Base-by-base conservation (phyloP, 1,140 invertebrate species). In the Hycleus phaleratus region DNA sequence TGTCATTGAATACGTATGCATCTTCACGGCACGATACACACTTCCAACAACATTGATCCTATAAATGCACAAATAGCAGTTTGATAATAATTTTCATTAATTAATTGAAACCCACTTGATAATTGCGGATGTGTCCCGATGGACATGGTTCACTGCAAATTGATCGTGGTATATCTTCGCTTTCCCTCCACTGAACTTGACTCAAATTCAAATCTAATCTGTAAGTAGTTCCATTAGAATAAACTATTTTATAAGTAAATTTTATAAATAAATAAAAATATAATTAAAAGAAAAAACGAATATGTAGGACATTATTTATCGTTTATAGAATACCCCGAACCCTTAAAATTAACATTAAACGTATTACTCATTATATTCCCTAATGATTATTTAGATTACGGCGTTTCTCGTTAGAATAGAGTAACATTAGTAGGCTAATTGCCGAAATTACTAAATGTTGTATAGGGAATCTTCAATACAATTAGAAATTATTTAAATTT, bases 1-100 rank as follows among this genome's bases (percentile, higher is more conserved):
- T 82, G 62, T 84, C 81, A 64, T 85, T 84, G 59, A 77, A 77
- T 18, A 83, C 77, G 59, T 82, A 79, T 43, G 80, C 71, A 58
- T 83, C 75, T 52, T 79, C 75, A 25, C 78, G 72, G 64, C 83
- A 85, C 0, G 77, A 71, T 44, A 84, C 79, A 67, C 83, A 85
- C n/a, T 75, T 79, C 84, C 84, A 85, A 62, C 83, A 85, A 68
- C 83, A 85, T 39, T 79, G 77, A 73, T 81, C 79, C 74, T 81
- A 59, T 18, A 65, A 59, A 42, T 42, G 10, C 9, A n/a, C 9
- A 42, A 42, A 10, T 42, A n/a, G 10, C 40, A 42, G 4, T 42
- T 18, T 42, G 3, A 42, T 42, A 4, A n/a, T 9, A 42, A 42
- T n/a, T n/a, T 42, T 42, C 11, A 42, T 42, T 10, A 42, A 42